Conservation (phyloP, 1,140 invertebrate genomes). For the Drosophila takahashii region DNA sequence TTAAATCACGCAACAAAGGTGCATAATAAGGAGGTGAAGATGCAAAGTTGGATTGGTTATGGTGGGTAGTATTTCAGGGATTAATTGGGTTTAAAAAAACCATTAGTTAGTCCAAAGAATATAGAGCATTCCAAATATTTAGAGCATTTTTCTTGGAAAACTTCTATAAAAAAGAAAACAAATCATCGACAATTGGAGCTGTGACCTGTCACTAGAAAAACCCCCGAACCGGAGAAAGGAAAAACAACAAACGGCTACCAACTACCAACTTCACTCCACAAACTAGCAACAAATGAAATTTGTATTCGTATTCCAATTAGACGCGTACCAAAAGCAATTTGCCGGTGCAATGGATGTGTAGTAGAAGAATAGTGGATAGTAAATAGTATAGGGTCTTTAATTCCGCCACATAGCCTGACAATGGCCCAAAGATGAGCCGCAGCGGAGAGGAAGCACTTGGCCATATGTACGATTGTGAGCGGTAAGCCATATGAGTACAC, state of each 20-base stretch:
- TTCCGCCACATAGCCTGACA: conserved; percentile 65
- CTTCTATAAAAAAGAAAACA: conserved; percentile 4
- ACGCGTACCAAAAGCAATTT: conserved; percentile 77
- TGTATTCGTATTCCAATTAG: conserved; percentile 78
- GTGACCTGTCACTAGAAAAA: conserved; percentile 66
- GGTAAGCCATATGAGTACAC: conserved; percentile 16
- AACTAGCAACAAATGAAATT: conserved; percentile 64
- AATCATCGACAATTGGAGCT: conserved; percentile 22
- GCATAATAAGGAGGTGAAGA: neutral
- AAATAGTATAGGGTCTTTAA: conserved; percentile 61
- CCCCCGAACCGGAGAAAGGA: conserved; percentile 14
- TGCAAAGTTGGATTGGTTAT: neutral
- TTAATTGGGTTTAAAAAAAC: neutral
- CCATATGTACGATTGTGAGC: conserved; percentile 17
- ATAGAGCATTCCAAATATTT: neutral
- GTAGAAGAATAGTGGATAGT: conserved; percentile 9
- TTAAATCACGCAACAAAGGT: conserved; percentile 31
- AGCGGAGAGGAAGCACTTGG: conserved; percentile 19
- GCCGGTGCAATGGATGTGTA: conserved; percentile 40
- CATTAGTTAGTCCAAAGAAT: neutral
- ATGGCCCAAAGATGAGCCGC: conserved; percentile 30
- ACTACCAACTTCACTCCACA: conserved; percentile 22
- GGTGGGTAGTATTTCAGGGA: neutral
- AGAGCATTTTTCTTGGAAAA: neutral
- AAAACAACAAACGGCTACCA: conserved; percentile 20